Conservation (phyloP, 2,113 vertebrate genomes). For the Acrocephalus arundinaceus region DNA sequence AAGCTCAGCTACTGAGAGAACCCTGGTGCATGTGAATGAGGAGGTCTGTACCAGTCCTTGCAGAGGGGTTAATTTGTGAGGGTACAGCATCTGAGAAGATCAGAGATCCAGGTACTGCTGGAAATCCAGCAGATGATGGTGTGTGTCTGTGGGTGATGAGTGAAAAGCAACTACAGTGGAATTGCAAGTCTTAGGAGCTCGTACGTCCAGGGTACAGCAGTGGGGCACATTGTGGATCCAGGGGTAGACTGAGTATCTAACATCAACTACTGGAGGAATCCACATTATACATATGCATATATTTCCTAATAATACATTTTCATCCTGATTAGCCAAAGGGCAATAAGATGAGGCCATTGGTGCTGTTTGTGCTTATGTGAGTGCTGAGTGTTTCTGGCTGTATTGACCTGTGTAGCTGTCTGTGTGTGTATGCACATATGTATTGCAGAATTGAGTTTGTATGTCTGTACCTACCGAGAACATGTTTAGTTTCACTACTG, state of each 20-base stretch:
- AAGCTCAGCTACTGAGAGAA: background rate
- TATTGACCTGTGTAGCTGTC: background rate
- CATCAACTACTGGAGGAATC: background rate
- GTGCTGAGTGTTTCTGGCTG: background rate
- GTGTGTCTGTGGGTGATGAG: background rate
- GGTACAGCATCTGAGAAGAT: background rate
- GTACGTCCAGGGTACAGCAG: background rate
- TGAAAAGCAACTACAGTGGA: background rate
- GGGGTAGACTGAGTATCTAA: background rate
- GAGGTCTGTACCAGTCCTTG: background rate
- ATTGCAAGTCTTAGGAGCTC: background rate
- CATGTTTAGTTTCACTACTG: background rate
- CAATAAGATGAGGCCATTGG: background rate
- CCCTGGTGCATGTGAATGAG: background rate
- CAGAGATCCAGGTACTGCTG: rapidly evolving
- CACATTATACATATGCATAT: background rate
- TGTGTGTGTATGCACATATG: rapidly evolving
- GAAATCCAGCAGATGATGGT: background rate
- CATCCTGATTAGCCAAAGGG: background rate
- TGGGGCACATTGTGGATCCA: background rate
- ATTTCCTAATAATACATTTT: background rate
- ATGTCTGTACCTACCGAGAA: background rate
- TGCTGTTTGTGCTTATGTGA: background rate
- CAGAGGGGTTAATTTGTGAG: background rate
- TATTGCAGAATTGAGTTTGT: background rate